phyloP scores from a whole-genome alignment of 2,797 vertebrate genomes.

The Cynopterus sphinx region DNA sequence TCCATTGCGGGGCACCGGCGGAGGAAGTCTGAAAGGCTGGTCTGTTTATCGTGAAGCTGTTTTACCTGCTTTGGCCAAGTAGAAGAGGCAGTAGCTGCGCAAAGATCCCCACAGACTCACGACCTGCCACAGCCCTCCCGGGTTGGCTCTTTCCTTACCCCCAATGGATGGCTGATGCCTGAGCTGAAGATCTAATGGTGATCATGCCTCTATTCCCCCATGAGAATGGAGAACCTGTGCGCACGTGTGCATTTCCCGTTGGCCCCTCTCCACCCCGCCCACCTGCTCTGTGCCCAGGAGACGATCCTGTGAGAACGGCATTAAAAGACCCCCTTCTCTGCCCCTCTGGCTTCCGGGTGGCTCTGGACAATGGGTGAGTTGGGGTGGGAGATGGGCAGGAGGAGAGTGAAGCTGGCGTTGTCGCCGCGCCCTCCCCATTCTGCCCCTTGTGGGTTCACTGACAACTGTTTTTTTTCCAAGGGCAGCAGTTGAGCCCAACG shows the following conservation, averaged over 20 bases:
- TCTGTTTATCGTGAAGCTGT: not conserved
- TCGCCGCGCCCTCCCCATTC: rapidly evolving
- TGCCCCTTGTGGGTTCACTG: not conserved
- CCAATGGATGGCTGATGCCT: not conserved
- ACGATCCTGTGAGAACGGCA: not conserved
- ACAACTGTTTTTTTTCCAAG: not conserved
- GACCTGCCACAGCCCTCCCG: not conserved
- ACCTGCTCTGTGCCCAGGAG: not conserved
- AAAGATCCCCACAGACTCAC: not conserved
- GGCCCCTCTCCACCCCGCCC: rapidly evolving
- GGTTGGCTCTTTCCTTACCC: not conserved
- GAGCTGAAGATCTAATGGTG: not conserved
- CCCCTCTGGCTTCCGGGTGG: not conserved
- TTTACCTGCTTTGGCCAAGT: not conserved
- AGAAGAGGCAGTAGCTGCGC: not conserved
- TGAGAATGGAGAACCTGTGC: not conserved
- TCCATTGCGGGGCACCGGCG: not conserved
- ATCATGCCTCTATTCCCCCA: rapidly evolving
- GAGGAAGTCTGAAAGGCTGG: not conserved
- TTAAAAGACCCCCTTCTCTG: not conserved
- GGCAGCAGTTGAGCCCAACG: not conserved
- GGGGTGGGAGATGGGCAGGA: not conserved
- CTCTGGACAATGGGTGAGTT: not conserved
- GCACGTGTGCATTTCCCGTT: rapidly evolving
- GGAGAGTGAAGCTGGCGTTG: not conserved